Evolutionary conservation across 2,888 invertebrate genomes (phyloP), one percentile per base, ranked within the genome.

Genomic region (Anarsia innoxiella): DNA sequence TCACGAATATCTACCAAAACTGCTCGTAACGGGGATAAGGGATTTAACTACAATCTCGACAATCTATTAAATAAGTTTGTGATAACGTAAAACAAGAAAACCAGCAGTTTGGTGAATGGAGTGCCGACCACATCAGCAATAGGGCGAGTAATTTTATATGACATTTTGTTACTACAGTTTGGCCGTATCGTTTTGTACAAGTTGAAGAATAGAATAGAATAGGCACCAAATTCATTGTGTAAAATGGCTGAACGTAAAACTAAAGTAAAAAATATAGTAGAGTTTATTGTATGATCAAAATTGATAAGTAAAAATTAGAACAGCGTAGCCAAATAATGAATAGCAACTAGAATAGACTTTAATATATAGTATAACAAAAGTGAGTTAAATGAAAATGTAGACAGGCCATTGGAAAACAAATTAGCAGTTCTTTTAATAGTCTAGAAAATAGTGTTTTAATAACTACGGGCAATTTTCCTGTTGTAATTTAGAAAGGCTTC

Each of bases 61-160:
- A 26, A 12, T 12, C 14, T 25, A 34, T 31, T 14, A 26, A 62
- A 57, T 53, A 64, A 64, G 57, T 58, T 48, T 69, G 70, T 78
- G 77, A 61, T 65, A 60, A 37, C 35, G 36, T 42, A 45, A 48
- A 44, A 54, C 63, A 75, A 70, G 72, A 72, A 59, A 61, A 59
- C 68, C 70, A 63, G 66, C 73, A 65, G 70, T 68, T 59, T 52
- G 70, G 39, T 65, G 72, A 63, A 66, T 60, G 69, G 71, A 59
- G 53, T 54, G 72, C 65, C 70, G 67, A 59, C 79, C 63, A 53
- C 73, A 61, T 53, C 80, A 66, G 47, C 54, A 61, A 61, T 80
- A 82, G 82, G 83, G 84, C 84, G 83, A 84, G 84, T 84, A 84
- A 84, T 54, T 75, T 79, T 75, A 65, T 59, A 64, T 73, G 77